Conservation (phyloP, 2,797 vertebrate genomes). For the Esox masquinongy region DNA sequence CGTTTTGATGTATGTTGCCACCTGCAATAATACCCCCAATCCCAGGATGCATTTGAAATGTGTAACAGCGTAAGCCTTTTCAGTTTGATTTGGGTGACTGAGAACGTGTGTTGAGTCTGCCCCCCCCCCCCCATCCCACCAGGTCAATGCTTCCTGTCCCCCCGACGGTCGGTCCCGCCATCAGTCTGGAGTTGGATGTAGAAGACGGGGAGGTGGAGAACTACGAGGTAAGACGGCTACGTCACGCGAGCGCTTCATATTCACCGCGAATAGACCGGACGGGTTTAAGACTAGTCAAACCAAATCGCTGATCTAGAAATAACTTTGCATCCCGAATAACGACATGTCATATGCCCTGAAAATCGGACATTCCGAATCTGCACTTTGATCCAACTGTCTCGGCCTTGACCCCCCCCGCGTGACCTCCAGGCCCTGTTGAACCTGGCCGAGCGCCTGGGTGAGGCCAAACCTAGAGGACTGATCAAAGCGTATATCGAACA, state of each 20-base stretch:
- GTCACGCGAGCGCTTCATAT: background rate
- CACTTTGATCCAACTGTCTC: background rate
- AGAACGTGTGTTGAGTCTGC: no score
- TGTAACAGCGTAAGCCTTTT: no score
- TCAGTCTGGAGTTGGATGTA: constrained; percentile 95
- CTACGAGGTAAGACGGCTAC: constrained; percentile 83
- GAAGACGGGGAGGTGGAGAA: constrained; percentile 98
- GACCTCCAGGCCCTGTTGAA: constrained; percentile 87
- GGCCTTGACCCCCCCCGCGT: background rate
- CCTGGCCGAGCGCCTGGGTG: constrained; percentile 93
- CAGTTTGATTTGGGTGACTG: no score
- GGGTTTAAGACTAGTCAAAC: no score
- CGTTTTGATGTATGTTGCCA: no score
- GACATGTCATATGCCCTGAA: no score
- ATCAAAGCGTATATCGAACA: constrained; percentile 97
- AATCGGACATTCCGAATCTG: no score
- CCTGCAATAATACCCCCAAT: no score
- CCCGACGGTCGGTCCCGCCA: constrained; percentile 90
- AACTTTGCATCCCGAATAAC: no score
- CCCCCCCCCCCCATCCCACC: background rate
- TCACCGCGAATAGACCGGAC: background rate
- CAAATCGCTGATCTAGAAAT: no score
- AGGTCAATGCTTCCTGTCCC: constrained; percentile 96
- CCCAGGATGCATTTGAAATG: no score
- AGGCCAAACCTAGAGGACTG: constrained; percentile 93